Evolutionary conservation across 2,113 vertebrate genomes (phyloP).

Genomic region (Saguinus imperator): DNA sequence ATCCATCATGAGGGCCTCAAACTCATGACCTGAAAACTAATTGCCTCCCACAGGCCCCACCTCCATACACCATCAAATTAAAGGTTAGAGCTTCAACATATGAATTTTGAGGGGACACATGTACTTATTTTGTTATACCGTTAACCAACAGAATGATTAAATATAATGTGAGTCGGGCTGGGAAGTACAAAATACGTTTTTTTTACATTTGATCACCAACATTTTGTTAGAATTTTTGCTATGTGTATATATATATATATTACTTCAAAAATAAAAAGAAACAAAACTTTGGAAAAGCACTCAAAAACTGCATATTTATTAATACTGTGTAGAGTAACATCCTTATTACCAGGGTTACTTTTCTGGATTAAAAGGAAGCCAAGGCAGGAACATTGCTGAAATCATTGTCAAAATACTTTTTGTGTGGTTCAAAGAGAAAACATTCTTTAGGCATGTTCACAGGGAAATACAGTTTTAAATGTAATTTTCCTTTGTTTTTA

Average conservation of each 20-base stretch:
- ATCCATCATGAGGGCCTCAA: too few relatives aligned
- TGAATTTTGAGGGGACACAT: not conserved
- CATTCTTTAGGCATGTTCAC: not conserved
- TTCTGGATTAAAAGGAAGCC: not conserved
- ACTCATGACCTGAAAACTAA: too few relatives aligned
- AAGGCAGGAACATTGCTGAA: not conserved
- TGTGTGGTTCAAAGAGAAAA: not conserved
- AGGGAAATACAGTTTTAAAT: slow-evolving; percentile 2
- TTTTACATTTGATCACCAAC: not conserved
- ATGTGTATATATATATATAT: not conserved
- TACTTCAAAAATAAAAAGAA: not conserved
- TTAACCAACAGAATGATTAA: not conserved
- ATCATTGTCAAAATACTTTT: not conserved
- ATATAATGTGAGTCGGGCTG: not conserved
- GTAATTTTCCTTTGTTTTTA: slow-evolving; percentile 1
- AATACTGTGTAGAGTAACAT: not conserved
- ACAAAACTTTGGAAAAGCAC: not conserved
- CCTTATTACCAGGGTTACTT: not conserved
- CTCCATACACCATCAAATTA: too few relatives aligned
- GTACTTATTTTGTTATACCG: not conserved
- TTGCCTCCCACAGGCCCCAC: fast-evolving
- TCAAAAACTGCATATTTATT: not conserved
- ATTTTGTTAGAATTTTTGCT: not conserved
- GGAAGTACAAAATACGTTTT: not conserved
- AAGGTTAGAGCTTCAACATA: not conserved